A percentile compares a stretch with the other conserved stretches of the same genome.
Evolutionary conservation across 1,140 invertebrate genomes (phyloP).

Genomic region (Gryon sp.): DNA sequence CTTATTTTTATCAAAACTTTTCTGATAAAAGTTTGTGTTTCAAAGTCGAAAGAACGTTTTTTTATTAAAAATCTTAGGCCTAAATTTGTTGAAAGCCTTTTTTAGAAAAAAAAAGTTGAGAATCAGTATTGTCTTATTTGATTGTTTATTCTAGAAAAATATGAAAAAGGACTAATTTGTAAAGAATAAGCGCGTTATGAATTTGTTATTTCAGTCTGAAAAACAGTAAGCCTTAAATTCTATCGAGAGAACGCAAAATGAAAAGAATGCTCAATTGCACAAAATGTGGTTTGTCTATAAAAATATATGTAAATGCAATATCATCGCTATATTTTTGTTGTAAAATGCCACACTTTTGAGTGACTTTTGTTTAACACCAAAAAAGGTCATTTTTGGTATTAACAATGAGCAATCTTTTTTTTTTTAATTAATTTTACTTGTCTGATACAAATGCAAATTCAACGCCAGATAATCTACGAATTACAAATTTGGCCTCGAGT

Average conservation of each 20-base stretch:
- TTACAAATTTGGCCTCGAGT: not conserved
- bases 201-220: constrained; percentile 48
- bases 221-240: constrained; percentile 33
- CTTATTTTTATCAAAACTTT: too few relatives aligned
- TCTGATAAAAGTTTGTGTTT: too few relatives aligned
- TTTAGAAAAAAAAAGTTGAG: too few relatives aligned
- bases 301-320: constrained; percentile 55
- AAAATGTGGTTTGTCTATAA: constrained; percentile 30
- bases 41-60: not conserved
- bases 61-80: constrained; percentile 11
- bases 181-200: constrained; percentile 40
- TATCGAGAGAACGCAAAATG: constrained; percentile 20
- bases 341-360: not conserved
- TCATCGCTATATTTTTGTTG: constrained; percentile 23
- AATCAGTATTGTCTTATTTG: constrained; percentile 46
- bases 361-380: constrained; percentile 3
- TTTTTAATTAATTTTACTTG: constrained; percentile 17
- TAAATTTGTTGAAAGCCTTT: constrained; percentile 38
- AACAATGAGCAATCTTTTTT: constrained; percentile 40
- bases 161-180: constrained; percentile 33
- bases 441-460: constrained; percentile 20
- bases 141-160: constrained; percentile 33
- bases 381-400: constrained; percentile 10
- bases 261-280: constrained; percentile 41
- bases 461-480: constrained; percentile 1